phyloP scores from a whole-genome alignment of 1,140 invertebrate genomes.

The Meloidogyne hapla region DNA sequence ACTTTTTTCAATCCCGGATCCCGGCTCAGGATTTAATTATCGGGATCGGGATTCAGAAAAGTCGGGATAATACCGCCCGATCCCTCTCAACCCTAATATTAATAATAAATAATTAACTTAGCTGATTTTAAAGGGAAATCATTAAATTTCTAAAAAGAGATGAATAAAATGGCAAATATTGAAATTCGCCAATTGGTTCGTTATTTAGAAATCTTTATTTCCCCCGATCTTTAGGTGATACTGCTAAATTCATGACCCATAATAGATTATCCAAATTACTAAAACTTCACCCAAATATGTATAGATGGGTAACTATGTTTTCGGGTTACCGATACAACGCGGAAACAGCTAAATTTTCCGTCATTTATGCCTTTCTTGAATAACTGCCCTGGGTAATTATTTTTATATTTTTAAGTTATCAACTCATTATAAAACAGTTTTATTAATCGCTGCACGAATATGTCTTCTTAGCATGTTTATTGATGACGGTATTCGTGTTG shows the following conservation, averaged over 20 bases:
- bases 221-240: conserved; percentile 1
- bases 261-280: not conserved
- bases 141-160: not conserved
- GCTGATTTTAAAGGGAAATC: too few relatives aligned
- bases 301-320: not conserved
- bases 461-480: not conserved
- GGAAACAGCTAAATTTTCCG: not conserved
- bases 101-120: too few relatives aligned
- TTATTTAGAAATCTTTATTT: not conserved
- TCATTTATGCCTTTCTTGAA: not conserved
- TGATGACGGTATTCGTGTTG: conserved; percentile 7
- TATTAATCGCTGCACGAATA: not conserved
- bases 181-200: not conserved
- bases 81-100: too few relatives aligned
- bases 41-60: too few relatives aligned
- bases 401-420: not conserved
- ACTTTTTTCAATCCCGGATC: too few relatives aligned
- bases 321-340: not conserved
- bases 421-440: not conserved
- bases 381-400: not conserved
- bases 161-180: not conserved
- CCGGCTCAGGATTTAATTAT: too few relatives aligned
- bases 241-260: too few relatives aligned
- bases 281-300: not conserved
- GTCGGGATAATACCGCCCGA: too few relatives aligned